Percentiles rank a stretch among this genome's conserved stretches.
Conservation (phyloP, 2,797 vertebrate genomes). For the Acanthornis magna region DNA sequence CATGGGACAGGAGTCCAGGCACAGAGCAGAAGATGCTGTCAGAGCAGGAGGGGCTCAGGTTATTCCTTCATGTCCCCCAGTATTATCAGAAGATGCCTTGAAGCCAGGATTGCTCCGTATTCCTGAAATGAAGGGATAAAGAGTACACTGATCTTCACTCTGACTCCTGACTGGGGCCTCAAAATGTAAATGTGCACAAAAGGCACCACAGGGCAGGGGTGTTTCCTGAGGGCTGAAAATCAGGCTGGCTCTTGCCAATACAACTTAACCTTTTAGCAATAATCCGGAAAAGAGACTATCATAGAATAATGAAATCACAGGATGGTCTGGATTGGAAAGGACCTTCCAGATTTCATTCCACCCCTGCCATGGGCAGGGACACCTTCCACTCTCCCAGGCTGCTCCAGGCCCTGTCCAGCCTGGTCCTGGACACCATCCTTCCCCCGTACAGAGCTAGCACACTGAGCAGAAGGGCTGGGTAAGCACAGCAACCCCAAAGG, state of each 20-base stretch:
- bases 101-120: background rate
- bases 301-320: background rate
- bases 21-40: background rate
- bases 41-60: background rate
- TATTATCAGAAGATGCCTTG: background rate
- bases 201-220: background rate
- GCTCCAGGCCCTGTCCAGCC: background rate
- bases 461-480: background rate
- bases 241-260: background rate
- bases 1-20: background rate
- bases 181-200: background rate
- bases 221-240: background rate
- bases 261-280: background rate
- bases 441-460: background rate
- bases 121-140: background rate
- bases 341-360: background rate
- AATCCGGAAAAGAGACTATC: background rate
- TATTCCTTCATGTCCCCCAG: background rate
- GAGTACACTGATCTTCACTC: fast-evolving
- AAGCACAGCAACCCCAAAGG: background rate
- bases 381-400: background rate
- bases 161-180: background rate
- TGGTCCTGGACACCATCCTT: background rate
- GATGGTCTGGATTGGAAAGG: background rate
- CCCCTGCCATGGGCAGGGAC: background rate